Base-by-base conservation (phyloP, 2,113 vertebrate genomes). In the Rhegmatorhina hoffmannsi region DNA sequence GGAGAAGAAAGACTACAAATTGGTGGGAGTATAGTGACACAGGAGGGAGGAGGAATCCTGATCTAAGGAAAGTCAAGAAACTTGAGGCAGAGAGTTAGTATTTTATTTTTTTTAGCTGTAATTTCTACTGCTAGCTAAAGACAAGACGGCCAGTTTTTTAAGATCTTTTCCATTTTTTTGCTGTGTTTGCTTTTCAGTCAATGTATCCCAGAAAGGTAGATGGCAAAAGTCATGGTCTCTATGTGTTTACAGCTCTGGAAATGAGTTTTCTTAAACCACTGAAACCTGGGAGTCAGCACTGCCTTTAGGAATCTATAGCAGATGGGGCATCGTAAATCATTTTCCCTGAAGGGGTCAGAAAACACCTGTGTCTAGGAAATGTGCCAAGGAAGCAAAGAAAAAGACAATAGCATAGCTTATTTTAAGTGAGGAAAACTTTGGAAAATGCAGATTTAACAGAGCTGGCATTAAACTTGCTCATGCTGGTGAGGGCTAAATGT, bases 261-360 rank as follows among this genome's bases (percentile, higher is more conserved):
- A 63, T 40, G 13, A 89, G 49, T 70, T 47, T 74, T 17, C 64
- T 84, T 87, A 78, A 94, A 90, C 38, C 31, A 49, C 38, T 49
- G 67, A 94, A 94, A 89, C 44, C 64, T 72, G 44, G 74, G 80
- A 89, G 49, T 84, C 77, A 92, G 66, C 73, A 79, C 19, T 68
- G 66, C 73, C 73, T 94, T 68, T 75, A 53, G 89, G 69, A 46
- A 92, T 62, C 49, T 82, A 66, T 58, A 94, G 81, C 87, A 95
- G 89, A 93, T 91, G 89, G 77, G 56, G 47, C 80, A 89, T 59
- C 64, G 36, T 49, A 63, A 52, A 89, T 55, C 55, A 72, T 67
- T 92, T 56, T 70, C 56, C 77, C 91, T 53, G 62, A 91, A 91
- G 69, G 53, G 91, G 75, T 91, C 79, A 96, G 82, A 90, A 90